phyloP scores from a whole-genome alignment of 2,888 invertebrate genomes.

The Thumatha senex region DNA sequence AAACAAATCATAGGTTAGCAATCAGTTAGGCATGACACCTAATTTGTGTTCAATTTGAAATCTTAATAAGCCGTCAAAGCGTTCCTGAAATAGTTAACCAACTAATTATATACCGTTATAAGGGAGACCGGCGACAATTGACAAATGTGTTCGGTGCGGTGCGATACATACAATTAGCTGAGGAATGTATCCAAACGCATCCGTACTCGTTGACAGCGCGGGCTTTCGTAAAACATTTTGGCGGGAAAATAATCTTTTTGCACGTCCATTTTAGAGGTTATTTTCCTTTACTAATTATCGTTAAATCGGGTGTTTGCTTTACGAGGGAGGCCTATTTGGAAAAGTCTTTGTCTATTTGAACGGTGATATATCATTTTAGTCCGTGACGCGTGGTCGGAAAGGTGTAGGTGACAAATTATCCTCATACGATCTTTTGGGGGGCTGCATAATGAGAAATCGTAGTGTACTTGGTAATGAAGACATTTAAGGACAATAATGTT shows the following conservation, averaged over 20 bases:
- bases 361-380: slow-evolving; percentile 72
- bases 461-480: slow-evolving; percentile 34
- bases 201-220: slow-evolving; percentile 54
- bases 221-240: slow-evolving; percentile 57
- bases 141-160: slow-evolving; percentile 75
- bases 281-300: slow-evolving; percentile 62
- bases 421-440: slow-evolving; percentile 58
- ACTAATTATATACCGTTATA: slow-evolving; percentile 74
- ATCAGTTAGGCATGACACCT: slow-evolving; percentile 78
- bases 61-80: slow-evolving; percentile 82
- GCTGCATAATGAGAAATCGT: slow-evolving; percentile 4
- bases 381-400: slow-evolving; percentile 67
- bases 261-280: slow-evolving; percentile 55
- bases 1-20: slow-evolving; percentile 55
- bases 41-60: slow-evolving; percentile 82
- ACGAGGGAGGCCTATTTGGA: slow-evolving; percentile 71
- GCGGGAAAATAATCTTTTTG: slow-evolving; percentile 66
- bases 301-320: slow-evolving; percentile 74
- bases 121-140: slow-evolving; percentile 74
- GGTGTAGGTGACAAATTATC: slow-evolving; percentile 77
- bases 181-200: slow-evolving; percentile 72
- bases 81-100: slow-evolving; percentile 73
- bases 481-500: neutral
- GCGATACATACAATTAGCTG: slow-evolving; percentile 78
- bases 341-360: slow-evolving; percentile 68